A percentile compares a stretch with the other conserved stretches of the same genome.
phyloP scores from a whole-genome alignment of 2,888 invertebrate genomes.

The Polietes domitor region DNA sequence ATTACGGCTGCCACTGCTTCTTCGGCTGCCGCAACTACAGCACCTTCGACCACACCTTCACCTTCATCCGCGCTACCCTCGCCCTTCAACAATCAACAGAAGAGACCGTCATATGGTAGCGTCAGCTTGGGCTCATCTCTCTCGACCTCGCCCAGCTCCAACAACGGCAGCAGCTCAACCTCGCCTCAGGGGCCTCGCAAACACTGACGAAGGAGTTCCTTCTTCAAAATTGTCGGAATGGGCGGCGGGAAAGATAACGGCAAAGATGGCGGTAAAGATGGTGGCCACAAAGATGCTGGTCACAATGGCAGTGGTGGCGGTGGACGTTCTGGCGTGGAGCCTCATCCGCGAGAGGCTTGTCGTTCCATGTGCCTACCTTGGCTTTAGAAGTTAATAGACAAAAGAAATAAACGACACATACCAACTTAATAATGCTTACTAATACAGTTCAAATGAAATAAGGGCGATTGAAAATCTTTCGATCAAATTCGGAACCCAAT shows the following conservation, averaged over 20 bases:
- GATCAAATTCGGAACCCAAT: too few relatives aligned
- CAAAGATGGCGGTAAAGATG: conserved; percentile 18
- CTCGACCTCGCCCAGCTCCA: conserved; percentile 61
- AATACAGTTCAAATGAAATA: conserved; percentile 46
- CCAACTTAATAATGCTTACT: conserved; percentile 31
- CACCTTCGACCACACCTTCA: conserved; percentile 4
- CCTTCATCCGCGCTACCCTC: conserved; percentile 20
- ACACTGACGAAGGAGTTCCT: conserved; percentile 81
- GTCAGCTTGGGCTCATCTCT: conserved; percentile 69
- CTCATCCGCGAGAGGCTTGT: conserved; percentile 75
- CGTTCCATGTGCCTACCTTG: conserved; percentile 80
- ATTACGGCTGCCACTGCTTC: conserved; percentile 22
- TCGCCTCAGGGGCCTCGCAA: conserved; percentile 75
- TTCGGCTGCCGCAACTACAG: background rate
- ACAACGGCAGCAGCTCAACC: conserved; percentile 61
- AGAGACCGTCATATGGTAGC: conserved; percentile 74
- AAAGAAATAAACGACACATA: conserved; percentile 4
- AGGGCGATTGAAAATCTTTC: background rate
- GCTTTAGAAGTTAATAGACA: conserved; percentile 71
- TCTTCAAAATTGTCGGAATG: conserved; percentile 73
- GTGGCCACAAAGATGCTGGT: conserved; percentile 15
- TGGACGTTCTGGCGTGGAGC: conserved; percentile 74
- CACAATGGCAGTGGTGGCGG: conserved; percentile 68
- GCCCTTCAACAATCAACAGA: conserved; percentile 61
- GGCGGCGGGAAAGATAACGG: conserved; percentile 58